Evolutionary conservation across 1,140 invertebrate species (phyloP).

Genomic region (Aphelinus atriplicis): DNA sequence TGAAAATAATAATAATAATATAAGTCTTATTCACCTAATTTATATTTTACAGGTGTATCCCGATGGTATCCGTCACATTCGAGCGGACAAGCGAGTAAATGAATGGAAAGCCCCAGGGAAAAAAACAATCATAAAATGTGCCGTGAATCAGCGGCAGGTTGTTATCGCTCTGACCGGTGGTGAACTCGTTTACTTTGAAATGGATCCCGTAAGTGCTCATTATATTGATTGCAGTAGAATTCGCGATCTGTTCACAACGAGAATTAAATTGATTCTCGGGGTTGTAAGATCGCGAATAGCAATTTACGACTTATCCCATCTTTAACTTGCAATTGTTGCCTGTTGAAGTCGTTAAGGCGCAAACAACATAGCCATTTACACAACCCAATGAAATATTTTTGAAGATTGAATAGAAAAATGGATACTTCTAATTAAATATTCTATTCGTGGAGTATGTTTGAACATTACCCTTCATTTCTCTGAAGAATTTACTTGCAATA

Average conservation of each 20-base stretch:
- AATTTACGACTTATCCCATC: slow-evolving; percentile 43
- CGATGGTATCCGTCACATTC: slow-evolving; percentile 98
- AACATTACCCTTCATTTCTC: too few relatives aligned
- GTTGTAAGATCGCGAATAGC: slow-evolving; percentile 57
- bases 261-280: slow-evolving; percentile 38
- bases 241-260: slow-evolving; percentile 33
- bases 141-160: slow-evolving; percentile 98
- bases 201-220: slow-evolving; percentile 89
- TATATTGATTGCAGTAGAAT: not conserved
- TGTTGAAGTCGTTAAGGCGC: slow-evolving; percentile 18
- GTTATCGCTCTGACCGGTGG: slow-evolving; percentile 97
- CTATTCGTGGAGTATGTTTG: too few relatives aligned
- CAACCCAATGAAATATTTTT: not conserved
- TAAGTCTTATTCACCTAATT: not conserved
- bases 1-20: not conserved
- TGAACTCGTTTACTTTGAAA: slow-evolving; percentile 99
- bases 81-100: slow-evolving; percentile 96
- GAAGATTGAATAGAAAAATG: not conserved
- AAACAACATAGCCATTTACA: not conserved
- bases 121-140: slow-evolving; percentile 96
- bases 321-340: slow-evolving; percentile 21
- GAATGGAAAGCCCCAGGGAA: slow-evolving; percentile 99
- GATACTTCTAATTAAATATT: not conserved
- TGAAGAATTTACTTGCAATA: too few relatives aligned
- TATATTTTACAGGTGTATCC: slow-evolving; percentile 82